These are phyloP conservation scores for Rhopalosiphum padi DNA, from an alignment of 1,140 invertebrate species.

Conservation along the genomic window DNA sequence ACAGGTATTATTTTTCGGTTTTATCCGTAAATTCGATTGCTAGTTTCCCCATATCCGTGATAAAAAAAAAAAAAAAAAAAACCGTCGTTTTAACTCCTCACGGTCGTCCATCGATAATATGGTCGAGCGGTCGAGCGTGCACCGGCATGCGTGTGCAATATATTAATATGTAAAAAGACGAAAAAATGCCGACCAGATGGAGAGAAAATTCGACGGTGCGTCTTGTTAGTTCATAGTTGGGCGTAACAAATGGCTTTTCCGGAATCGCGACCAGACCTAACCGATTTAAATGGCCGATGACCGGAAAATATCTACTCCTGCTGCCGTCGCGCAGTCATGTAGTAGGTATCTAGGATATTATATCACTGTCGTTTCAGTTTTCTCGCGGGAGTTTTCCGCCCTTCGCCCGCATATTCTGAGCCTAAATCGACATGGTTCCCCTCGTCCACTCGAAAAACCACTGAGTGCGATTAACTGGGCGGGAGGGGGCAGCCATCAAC, in stretches of 20 bases:
- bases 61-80: neutral
- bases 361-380: conserved; percentile 9
- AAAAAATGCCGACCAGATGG: neutral
- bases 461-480: neutral
- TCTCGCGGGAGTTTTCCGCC: neutral
- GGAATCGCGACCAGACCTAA: neutral
- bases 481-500: neutral
- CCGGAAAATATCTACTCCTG: conserved; percentile 1
- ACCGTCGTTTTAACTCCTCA: neutral
- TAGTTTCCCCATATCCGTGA: neutral
- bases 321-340: neutral
- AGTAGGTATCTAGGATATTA: neutral
- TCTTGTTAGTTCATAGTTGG: conserved; percentile 16
- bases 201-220: neutral
- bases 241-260: conserved; percentile 17
- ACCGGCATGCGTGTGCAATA: neutral
- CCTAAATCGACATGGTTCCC: neutral
- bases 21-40: neutral
- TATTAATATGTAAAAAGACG: neutral
- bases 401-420: neutral
- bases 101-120: neutral
- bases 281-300: conserved; percentile 41
- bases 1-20: neutral
- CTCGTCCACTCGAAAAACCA: neutral
- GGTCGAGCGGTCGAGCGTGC: no score